Evolutionary conservation across 2,888 invertebrate genomes (phyloP), one percentile per base, ranked within the genome.

Genomic region (Phrixothrix hirtus): DNA sequence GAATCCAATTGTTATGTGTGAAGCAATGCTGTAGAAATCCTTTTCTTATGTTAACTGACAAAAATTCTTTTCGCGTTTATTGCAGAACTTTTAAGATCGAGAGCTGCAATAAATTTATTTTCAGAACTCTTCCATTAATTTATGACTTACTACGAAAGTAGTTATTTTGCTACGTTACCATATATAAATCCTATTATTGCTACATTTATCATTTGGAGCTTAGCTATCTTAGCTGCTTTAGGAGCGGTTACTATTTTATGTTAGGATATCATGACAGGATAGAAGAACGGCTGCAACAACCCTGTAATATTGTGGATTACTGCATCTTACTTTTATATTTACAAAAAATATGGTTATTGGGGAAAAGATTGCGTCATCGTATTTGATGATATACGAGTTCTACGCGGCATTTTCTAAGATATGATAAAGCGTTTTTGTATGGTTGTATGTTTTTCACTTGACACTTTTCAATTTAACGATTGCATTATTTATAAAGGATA

Each of bases 321-420:
- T 26, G 36, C 30, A 39, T 35, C 37, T 45, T 48, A 48, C 41
- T 35, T 41, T 47, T 31, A 34, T 49, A 32, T 31, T 27, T 42
- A 35, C 27, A 51, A 44, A 50, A 52, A 53, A 48, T 48, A 53
- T 53, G 53, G 47, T 43, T 43, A 48, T 53, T 48, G 53, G 44
- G 48, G 42, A 43, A 43, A 38, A 48, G 53, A 43, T 53, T 53
- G 48, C 47, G 53, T 53, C 53, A 48, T 48, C 43, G 48, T 16
- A 43, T 53, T 47, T 38, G 39, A 46, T 52, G 53, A 53, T 53
- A 48, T 41, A 53, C 39, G 53, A 44, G 38, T 47, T 53, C 42
- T 42, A 45, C 26, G 32, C 27, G 36, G 43, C 52, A 53, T 42
- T 47, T 41, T 53, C 37, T 25, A 32, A 26, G 25, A 47, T 47